Evolutionary conservation across 2,113 vertebrate genomes (phyloP).

Genomic region (Leucosticte australis): DNA sequence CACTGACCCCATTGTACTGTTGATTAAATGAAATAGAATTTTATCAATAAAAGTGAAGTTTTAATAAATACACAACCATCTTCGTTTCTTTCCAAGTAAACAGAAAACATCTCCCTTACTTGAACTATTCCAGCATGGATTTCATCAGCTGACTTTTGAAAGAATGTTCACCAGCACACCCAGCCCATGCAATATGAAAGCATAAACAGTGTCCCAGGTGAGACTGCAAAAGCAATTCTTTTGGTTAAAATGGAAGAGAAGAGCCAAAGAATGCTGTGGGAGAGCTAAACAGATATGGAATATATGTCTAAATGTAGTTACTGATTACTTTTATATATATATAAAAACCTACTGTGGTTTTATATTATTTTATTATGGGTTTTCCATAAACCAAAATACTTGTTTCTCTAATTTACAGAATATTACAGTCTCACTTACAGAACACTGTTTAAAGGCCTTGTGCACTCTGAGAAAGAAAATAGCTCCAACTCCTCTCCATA

Average conservation of each 20-base stretch:
- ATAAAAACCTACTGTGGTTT: neutral
- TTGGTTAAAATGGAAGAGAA: neutral
- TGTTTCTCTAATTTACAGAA: neutral
- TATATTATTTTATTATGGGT: neutral
- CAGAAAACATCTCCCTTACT: neutral
- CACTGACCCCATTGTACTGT: neutral
- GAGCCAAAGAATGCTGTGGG: neutral
- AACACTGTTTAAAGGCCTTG: neutral
- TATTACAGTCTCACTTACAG: neutral
- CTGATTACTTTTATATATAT: neutral
- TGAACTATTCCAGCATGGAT: neutral
- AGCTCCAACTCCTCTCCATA: neutral
- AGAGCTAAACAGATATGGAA: neutral
- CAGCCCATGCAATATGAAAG: neutral
- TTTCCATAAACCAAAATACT: neutral
- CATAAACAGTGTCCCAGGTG: neutral
- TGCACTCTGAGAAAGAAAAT: neutral
- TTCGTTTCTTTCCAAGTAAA: neutral
- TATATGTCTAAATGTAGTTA: neutral
- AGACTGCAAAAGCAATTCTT: neutral
- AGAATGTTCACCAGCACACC: neutral
- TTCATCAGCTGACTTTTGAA: neutral
- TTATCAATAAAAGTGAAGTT: neutral
- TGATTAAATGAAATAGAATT: neutral
- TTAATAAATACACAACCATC: neutral